These are phyloP conservation scores for zebrafish (Danio rerio) DNA, from an alignment of 2,113 vertebrate genomes.

Conservation along the genomic window GRCz12tu NC_133194.1:31504501-31505000, in stretches of 20 bases:
- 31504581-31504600: constrained; percentile 23
- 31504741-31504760: constrained; percentile 7
- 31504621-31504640: constrained; percentile 38
- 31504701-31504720: not conserved
- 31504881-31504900: constrained; percentile 19
- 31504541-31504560: constrained; percentile 12
- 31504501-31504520: not conserved
- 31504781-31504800: constrained; percentile 23
- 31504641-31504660: constrained; percentile 27
- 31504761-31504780: not conserved
- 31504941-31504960: constrained; percentile 37
- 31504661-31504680: constrained; percentile 38
- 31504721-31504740: not conserved
- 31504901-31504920: constrained; percentile 32
- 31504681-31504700: constrained; percentile 22
- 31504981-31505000: constrained; percentile 63
- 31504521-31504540: not conserved
- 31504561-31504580: constrained; percentile 5
- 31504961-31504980: constrained; percentile 42
- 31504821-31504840: constrained; percentile 48
- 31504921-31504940: constrained; percentile 62
- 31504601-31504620: constrained; percentile 46
- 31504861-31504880: not conserved
- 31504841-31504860: constrained; percentile 39
- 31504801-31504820: constrained; percentile 45